Conservation (phyloP, 2,888 invertebrate genomes). For the Acanthococcus lagerstroemiae region DNA sequence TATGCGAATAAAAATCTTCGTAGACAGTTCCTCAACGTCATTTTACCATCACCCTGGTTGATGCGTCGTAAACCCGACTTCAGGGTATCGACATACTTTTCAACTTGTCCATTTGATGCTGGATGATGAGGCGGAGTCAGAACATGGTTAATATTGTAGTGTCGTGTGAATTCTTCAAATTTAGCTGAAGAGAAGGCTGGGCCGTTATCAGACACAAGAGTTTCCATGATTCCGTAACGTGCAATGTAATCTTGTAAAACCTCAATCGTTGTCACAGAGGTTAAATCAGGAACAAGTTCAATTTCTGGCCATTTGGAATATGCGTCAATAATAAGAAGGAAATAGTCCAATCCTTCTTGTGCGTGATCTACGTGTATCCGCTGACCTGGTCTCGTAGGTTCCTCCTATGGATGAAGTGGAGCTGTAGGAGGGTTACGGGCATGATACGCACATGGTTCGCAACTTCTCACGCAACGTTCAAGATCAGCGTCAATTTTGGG, state of each 20-base stretch:
- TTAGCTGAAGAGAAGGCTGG: conserved; percentile 35
- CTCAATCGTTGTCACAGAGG: conserved; percentile 33
- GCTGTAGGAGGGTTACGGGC: conserved; percentile 34
- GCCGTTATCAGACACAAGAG: conserved; percentile 35
- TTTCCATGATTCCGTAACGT: conserved; percentile 35
- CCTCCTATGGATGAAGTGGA: conserved; percentile 37
- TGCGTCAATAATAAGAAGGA: conserved; percentile 37
- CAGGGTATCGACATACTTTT: conserved; percentile 32
- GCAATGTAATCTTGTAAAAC: conserved; percentile 36
- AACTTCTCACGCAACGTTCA: conserved; percentile 34
- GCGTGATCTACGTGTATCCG: conserved; percentile 38
- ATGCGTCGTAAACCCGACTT: conserved; percentile 22
- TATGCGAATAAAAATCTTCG: background rate
- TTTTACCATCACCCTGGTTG: conserved; percentile 2
- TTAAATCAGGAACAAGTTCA: conserved; percentile 23
- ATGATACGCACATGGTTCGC: conserved; percentile 19
- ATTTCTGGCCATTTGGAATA: conserved; percentile 38
- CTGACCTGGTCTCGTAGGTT: conserved; percentile 36
- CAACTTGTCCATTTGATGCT: conserved; percentile 33
- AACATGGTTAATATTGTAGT: background rate
- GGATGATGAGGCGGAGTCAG: conserved; percentile 33
- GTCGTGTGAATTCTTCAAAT: conserved; percentile 24
- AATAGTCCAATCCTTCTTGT: conserved; percentile 34
- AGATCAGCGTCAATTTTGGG: conserved; percentile 36
- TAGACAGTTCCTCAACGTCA: background rate